A percentile compares a stretch with the other conserved stretches of the same genome.
Conservation (phyloP, 2,797 vertebrate genomes). For the Gadopsis marmoratus region DNA sequence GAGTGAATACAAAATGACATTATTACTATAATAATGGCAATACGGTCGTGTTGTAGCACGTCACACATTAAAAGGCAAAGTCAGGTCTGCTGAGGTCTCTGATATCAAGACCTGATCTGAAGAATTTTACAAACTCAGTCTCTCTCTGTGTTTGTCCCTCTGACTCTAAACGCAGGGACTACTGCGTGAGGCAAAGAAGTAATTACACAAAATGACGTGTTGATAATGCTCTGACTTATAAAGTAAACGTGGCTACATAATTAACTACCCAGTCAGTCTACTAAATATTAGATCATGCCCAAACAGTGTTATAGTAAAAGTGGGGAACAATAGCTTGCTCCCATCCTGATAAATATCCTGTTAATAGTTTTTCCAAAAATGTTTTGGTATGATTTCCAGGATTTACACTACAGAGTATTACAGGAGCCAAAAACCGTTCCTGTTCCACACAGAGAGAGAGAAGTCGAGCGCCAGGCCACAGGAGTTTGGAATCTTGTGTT, state of each 20-base stretch:
- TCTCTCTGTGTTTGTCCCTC: conserved; percentile 26
- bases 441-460: conserved; percentile 29
- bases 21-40: not conserved
- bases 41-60: conserved; percentile 15
- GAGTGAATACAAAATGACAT: conserved; percentile 5
- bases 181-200: conserved; percentile 29
- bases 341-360: conserved; percentile 63
- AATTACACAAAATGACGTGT: conserved; percentile 52
- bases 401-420: conserved; percentile 46
- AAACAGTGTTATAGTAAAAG: conserved; percentile 44
- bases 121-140: conserved; percentile 17
- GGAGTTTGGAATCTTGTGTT: conserved; percentile 66
- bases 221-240: conserved; percentile 34
- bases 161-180: conserved; percentile 18
- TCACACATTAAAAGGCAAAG: conserved; percentile 27
- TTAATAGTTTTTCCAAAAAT: conserved; percentile 52
- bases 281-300: conserved; percentile 9
- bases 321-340: conserved; percentile 51
- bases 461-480: conserved; percentile 30
- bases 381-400: conserved; percentile 58
- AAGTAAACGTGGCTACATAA: conserved; percentile 59
- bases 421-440: conserved; percentile 33
- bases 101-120: conserved; percentile 48
- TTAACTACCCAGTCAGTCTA: conserved; percentile 49
- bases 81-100: conserved; percentile 47